Base-by-base conservation (phyloP, 2,888 invertebrate species). In the Stenolophus ochropezus region DNA sequence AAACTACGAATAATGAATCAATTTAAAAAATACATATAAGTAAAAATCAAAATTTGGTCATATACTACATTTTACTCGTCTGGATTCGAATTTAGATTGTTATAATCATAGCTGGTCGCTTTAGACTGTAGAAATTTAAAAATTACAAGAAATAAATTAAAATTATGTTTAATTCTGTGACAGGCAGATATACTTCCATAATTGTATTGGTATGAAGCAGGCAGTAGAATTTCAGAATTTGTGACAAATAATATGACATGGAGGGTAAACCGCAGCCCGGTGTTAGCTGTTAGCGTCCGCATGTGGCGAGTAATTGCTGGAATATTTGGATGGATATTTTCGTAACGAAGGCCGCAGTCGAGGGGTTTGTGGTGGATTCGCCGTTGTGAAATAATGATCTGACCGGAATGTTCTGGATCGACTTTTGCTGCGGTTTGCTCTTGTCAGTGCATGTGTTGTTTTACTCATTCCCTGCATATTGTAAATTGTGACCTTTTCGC, bases 281-380 rank as follows among this genome's bases (percentile, higher is more conserved):
- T 14, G 33, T 27, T 20, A 14, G 65, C 33, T 33, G 65, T 69
- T 69, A 69, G 16, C 65, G 65, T 69, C 65, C 65, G 18, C 65
- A 33, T 33, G 65, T 33, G 65, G 27, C 65, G 27, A 69, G 27
- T 69, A 69, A 69, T 69, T 69, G 65, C 65, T 69, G 16, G 27
- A 69, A 69, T 69, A 33, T 69, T 69, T 69, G 65, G 33, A 69
- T 69, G 65, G 65, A 69, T 69, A 69, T 69, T 69, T 69, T 69
- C 42, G 65, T 69, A 69, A 69, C 65, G 65, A 69, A 69, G 27
- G 27, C 16, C 65, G 18, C 14, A 18, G 16, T 18, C 8, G 27
- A 8, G 33, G 42, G 33, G 33, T 8, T n/a, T 27, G 65, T 61
- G 61, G 61, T 61, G 25, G 25, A 61, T 69, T 18, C 65, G 18